Evolutionary conservation across 2,113 vertebrate species (phyloP), one percentile per base, ranked within the genome.

Genomic region (Atlantisia rogersi): DNA sequence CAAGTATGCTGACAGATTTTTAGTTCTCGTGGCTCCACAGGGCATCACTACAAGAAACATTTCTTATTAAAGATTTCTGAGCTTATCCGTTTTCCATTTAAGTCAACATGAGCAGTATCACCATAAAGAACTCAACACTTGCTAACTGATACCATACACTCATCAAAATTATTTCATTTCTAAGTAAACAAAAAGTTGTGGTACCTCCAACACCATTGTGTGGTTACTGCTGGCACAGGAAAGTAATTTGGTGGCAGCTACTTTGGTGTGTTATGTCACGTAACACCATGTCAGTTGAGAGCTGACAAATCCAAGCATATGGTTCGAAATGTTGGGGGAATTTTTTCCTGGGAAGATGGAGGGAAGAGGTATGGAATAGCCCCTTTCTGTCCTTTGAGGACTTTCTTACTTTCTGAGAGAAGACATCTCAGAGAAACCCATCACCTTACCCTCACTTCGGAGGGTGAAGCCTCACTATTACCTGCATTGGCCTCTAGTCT

Each of bases 1-100:
- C 93, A 77, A 95, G 82, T 28, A 80, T 68, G 85, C 85, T 94
- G 93, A 95, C 94, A 97, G 94, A 91, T 92, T 77, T 91, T 95
- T 80, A 82, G 70, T 92, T 89, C 82, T 87, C 35, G 46, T 59
- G 86, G 86, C 91, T 96, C 95, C 77, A 79, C 59, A 32, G 93
- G 90, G 83, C 87, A 97, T 76, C 91, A 55, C 95, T 82, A 53
- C 63, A 48, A 79, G 79, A 81, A 95, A 90, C 86, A 79, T 82
- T 88, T 85, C 93, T 86, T 29, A 91, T 95, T 94, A 93, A 92
- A 94, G 56, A 59, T 92, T 92, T 95, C 86, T 95, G 88, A 95
- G 88, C 52, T 90, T 87, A 86, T 84, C 60, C 65, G 0, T 96
- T 95, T 96, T 93, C 93, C 88, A 87, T 94, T 95, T 94, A 95